phyloP scores from a whole-genome alignment of 30 jellyfish, hydroid and myxozoan species.

The Pseudorhiza aurosa region DNA sequence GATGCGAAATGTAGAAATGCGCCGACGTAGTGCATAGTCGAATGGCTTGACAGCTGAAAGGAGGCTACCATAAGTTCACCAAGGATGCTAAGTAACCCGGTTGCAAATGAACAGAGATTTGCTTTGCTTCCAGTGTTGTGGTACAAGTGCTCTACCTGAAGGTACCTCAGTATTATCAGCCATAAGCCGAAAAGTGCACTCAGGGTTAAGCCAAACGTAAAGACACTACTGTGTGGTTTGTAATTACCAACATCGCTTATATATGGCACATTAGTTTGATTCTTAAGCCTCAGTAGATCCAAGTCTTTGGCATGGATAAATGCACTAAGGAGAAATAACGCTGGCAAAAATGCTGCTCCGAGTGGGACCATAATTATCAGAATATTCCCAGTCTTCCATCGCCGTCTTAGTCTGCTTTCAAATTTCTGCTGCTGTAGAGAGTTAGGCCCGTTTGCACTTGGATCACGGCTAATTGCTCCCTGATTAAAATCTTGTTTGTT shows the following conservation, averaged over 20 bases:
- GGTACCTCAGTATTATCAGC: conserved; percentile 48
- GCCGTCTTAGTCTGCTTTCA: not conserved
- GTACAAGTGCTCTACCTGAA: conserved; percentile 52
- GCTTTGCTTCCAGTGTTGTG: conserved; percentile 11
- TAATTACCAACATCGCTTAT: conserved; percentile 77
- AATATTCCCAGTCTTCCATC: conserved; percentile 38
- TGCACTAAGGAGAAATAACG: conserved; percentile 35
- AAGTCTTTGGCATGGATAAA: conserved; percentile 6
- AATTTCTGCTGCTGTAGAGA: no score
- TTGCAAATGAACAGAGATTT: conserved; percentile 13
- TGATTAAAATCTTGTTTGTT: no score
- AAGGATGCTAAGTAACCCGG: conserved; percentile 29
- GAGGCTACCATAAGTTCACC: conserved; percentile 70
- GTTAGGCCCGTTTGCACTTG: no score
- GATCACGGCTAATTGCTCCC: no score
- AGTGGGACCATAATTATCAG: conserved; percentile 22
- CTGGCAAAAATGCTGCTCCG: conserved; percentile 23
- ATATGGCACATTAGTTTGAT: conserved; percentile 54
- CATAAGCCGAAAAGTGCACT: conserved; percentile 43
- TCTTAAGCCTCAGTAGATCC: conserved; percentile 6
- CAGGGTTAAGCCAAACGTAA: conserved; percentile 70
- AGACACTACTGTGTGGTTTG: conserved; percentile 80
- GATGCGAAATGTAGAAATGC: conserved; percentile 54
- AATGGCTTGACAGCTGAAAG: conserved; percentile 75
- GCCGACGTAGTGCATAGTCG: conserved; percentile 57